phyloP scores from a whole-genome alignment of 2,888 invertebrate genomes.

The Lumbricus terrestris region DNA sequence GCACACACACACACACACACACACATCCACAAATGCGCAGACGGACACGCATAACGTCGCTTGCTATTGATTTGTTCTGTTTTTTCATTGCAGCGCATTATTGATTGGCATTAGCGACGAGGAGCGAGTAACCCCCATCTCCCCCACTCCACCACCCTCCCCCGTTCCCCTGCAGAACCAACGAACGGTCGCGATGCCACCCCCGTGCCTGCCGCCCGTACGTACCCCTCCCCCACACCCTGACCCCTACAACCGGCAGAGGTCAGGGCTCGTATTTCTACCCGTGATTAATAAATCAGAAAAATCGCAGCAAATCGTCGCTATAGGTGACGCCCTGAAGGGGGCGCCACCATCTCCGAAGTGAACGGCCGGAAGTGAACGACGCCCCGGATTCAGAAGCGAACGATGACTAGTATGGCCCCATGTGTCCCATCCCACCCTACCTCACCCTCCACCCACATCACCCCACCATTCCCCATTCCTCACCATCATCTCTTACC shows the following conservation, averaged over 20 bases:
- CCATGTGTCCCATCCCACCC: too few species aligned
- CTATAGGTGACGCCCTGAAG: not conserved
- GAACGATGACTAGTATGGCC: too few species aligned
- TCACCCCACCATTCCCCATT: too few species aligned
- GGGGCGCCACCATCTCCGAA: not conserved
- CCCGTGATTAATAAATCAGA: slow-evolving; percentile 15
- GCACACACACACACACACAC: too few species aligned
- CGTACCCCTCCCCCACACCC: not conserved
- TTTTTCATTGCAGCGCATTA: not conserved
- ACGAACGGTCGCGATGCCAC: not conserved
- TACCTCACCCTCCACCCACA: too few species aligned
- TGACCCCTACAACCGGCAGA: not conserved
- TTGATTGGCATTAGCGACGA: slow-evolving; percentile 12
- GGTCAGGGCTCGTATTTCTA: not conserved
- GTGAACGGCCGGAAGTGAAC: not conserved
- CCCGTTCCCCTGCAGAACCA: not conserved
- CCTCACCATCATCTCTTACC: too few species aligned
- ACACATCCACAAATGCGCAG: too few species aligned
- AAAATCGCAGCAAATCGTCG: slow-evolving; percentile 7
- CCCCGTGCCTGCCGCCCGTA: not conserved
- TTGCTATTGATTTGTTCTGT: not conserved
- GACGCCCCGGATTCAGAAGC: not conserved
- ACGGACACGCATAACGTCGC: not conserved
- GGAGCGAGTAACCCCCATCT: not conserved
- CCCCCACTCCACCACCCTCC: too few species aligned